Conservation (phyloP, 2,113 vertebrate genomes). For the Ciconia maguari region DNA sequence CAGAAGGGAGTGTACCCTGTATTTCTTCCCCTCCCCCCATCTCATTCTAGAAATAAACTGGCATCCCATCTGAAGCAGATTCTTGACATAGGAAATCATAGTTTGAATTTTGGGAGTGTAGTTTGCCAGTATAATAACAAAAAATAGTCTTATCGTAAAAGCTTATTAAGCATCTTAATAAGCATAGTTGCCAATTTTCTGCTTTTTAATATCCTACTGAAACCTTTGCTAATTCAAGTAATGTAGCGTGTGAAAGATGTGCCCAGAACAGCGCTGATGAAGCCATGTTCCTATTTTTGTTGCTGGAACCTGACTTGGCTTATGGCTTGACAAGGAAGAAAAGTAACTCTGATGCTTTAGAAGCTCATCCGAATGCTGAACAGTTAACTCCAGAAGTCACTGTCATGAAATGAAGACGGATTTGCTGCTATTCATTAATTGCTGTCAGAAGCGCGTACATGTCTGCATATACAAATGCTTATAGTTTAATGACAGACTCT, state of each 20-base stretch:
- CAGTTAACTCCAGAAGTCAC: not conserved
- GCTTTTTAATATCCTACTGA: not conserved
- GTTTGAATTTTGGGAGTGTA: not conserved
- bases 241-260: not conserved
- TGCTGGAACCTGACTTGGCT: not conserved
- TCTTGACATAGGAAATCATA: not conserved
- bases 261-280: not conserved
- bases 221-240: not conserved
- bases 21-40: accelerated
- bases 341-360: not conserved
- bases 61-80: not conserved
- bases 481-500: not conserved
- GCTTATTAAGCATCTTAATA: not conserved
- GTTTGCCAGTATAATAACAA: not conserved
- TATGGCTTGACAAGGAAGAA: not conserved
- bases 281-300: not conserved
- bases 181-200: not conserved
- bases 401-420: not conserved
- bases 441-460: not conserved
- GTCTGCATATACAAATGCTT: not conserved
- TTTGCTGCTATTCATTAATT: not conserved
- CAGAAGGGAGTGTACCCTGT: not conserved
- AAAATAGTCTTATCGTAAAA: not conserved
- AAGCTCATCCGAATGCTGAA: not conserved
- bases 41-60: not conserved